phyloP scores from a whole-genome alignment of 2,888 invertebrate species.

The Stenichneumon culpator region DNA sequence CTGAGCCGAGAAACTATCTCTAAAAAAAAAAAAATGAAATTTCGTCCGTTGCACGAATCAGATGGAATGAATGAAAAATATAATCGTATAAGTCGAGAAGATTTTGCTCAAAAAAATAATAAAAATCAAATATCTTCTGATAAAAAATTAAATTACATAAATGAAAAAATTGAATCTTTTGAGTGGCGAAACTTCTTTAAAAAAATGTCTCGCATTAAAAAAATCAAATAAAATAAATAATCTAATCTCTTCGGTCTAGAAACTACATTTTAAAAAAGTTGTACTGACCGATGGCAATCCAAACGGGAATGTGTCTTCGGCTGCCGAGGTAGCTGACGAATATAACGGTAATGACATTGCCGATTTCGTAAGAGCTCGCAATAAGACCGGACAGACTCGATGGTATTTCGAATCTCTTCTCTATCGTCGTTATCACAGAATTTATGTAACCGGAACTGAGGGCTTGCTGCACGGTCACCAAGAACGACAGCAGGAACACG shows the following conservation, averaged over 20 bases:
- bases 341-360: constrained; percentile 97
- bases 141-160: too few species aligned
- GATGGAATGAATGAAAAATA: too few species aligned
- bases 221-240: constrained; percentile 79
- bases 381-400: constrained; percentile 97
- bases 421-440: constrained; percentile 98
- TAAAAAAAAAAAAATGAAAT: too few species aligned
- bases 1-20: too few species aligned
- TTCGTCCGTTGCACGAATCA: too few species aligned
- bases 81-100: too few species aligned
- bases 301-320: constrained; percentile 95
- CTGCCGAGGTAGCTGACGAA: constrained; percentile 98
- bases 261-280: not conserved
- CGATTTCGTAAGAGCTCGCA: constrained; percentile 97
- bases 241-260: constrained; percentile 78
- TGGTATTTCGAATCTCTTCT: constrained; percentile 97
- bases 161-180: not conserved
- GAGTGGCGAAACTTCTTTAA: not conserved
- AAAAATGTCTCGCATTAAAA: not conserved
- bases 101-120: too few species aligned
- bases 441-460: constrained; percentile 96
- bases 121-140: too few species aligned
- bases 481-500: constrained; percentile 94
- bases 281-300: constrained; percentile 94
- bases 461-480: constrained; percentile 96